phyloP scores from a whole-genome alignment of 2,888 invertebrate genomes.

The Rhagonycha lutea region DNA sequence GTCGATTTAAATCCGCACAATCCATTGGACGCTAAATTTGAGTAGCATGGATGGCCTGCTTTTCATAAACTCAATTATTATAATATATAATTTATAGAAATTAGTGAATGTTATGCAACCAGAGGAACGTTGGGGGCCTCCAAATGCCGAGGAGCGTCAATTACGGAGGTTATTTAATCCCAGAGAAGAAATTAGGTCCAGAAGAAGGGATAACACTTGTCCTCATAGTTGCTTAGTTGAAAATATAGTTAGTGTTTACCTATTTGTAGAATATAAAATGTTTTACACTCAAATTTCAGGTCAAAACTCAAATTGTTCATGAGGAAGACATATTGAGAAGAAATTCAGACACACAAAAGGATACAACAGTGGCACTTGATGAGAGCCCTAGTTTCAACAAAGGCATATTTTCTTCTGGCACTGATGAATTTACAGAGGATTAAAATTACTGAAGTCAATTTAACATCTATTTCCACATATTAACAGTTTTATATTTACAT shows the following conservation, averaged over 20 bases:
- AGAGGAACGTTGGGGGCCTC: constrained; percentile 33
- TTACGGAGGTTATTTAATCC: constrained; percentile 32
- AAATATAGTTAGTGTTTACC: constrained; percentile 15
- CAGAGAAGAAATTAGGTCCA: constrained; percentile 31
- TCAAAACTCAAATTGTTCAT: not conserved
- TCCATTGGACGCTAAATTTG: too few species aligned
- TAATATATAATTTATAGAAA: constrained; percentile 11
- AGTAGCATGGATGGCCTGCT: too few species aligned
- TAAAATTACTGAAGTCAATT: not conserved
- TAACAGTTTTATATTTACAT: constrained; percentile 28
- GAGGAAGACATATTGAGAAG: not conserved
- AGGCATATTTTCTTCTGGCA: not conserved
- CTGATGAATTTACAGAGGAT: not conserved
- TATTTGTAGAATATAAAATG: not conserved
- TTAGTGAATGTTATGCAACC: constrained; percentile 32
- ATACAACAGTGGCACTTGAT: too few species aligned
- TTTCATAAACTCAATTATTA: not conserved
- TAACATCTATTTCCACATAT: constrained; percentile 32
- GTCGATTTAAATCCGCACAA: too few species aligned
- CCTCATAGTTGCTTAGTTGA: constrained; percentile 31
- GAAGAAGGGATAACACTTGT: constrained; percentile 29
- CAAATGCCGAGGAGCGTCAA: constrained; percentile 20
- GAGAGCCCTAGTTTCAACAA: not conserved
- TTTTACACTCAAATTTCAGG: not conserved
- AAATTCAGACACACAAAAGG: not conserved